Evolutionary conservation across 2,888 invertebrate species (phyloP), one percentile per base, ranked within the genome.

Genomic region (Mythimna albipuncta): DNA sequence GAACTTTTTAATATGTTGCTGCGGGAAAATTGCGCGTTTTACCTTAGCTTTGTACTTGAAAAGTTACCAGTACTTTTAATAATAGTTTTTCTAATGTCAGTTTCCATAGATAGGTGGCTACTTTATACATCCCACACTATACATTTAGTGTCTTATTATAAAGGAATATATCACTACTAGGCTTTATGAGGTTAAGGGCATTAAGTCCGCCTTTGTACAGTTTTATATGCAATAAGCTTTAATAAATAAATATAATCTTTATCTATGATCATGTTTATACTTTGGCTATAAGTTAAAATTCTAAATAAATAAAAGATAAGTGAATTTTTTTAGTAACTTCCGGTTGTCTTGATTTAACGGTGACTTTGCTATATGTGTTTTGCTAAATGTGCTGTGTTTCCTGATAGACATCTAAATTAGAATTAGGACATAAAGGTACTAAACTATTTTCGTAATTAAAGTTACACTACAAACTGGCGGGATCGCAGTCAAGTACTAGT

Each of bases 241-340:
- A 26, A 26, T 26, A n/a, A n/a, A n/a, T n/a, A n/a, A n/a, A n/a
- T n/a, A n/a, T 5, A 66, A 21, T 41, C 50, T 58, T 69, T 38
- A 19, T 50, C 2, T 21, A 16, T 13, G 35, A 26, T 13, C 10
- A 57, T 32, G 11, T 32, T n/a, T 11, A n/a, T 16, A 67, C 6
- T 26, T 6, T 10, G 5, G 10, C 16, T n/a, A 55, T 11, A n/a
- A 1, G 54, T 16, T 38, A 32, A 32, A 54, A 54, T 16, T 1
- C 26, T 38, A 38, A 1, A 38, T 38, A 38, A 6, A 52, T 6
- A 41, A 13, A 26, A 41, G 7, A n/a, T 10, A 61, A 50, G 16
- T 19, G 19, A n/a, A 1, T 55, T 50, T 21, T 35, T 55, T n/a
- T 19, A 19, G 13, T 47, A 47, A 19, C 16, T 47, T 47, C 16